Evolutionary conservation across 1,140 invertebrate species (phyloP).

Genomic region (Oncopeltus fasciatus): DNA sequence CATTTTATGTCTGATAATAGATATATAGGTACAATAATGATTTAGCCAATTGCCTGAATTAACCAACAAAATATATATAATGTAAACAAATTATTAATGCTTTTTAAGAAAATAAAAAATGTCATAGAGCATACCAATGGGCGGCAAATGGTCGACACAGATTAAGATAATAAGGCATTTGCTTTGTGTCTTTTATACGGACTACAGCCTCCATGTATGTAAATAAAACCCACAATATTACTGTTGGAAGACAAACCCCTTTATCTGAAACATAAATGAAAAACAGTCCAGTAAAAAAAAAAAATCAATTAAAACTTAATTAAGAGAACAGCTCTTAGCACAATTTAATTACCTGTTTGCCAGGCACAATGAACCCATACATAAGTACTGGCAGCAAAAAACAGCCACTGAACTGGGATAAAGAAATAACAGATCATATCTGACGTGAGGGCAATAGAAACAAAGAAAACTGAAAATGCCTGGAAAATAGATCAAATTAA

Average conservation of each 20-base stretch:
- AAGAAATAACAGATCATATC: conserved; percentile 99
- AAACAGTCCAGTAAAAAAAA: background rate
- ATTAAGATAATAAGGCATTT: conserved; percentile 79
- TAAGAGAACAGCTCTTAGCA: too few relatives aligned
- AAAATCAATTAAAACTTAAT: conserved; percentile 6
- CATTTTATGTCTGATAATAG: too few relatives aligned
- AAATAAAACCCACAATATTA: conserved; percentile 87
- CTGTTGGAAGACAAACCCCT: conserved; percentile 86
- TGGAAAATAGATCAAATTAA: conserved; percentile 37
- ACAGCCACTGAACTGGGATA: conserved; percentile 95
- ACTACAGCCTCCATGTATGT: conserved; percentile 89
- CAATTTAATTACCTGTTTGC: conserved; percentile 72
- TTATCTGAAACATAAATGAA: conserved; percentile 45
- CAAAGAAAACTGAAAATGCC: conserved; percentile 97
- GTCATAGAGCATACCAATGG: conserved; percentile 77
- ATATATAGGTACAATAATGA: background rate
- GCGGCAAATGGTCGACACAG: conserved; percentile 95
- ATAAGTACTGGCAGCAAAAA: conserved; percentile 95
- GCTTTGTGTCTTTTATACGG: conserved; percentile 70
- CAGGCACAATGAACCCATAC: conserved; percentile 98
- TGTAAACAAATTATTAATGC: background rate
- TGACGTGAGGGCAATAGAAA: conserved; percentile 93
- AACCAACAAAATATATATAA: background rate
- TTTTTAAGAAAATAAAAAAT: background rate
- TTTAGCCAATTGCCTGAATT: too few relatives aligned